A percentile compares a stretch with the other conserved stretches of the same genome.
These are phyloP conservation scores for Leucophora obtusa DNA, from an alignment of 2,888 invertebrate species.

Conservation along the genomic window DNA sequence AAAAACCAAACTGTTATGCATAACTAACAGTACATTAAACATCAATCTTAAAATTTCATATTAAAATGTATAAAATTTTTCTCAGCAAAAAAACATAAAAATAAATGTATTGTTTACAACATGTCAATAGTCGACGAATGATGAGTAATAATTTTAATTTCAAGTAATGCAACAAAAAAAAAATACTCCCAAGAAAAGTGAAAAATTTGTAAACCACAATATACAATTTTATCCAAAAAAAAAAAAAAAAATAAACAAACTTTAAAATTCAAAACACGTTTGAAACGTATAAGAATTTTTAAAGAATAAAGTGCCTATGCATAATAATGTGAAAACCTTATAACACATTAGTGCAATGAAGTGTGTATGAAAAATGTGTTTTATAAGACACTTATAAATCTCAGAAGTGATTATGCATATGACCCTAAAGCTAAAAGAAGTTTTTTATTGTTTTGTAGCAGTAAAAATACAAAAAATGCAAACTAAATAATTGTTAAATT, in stretches of 20 bases:
- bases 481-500: not conserved
- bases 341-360: no score
- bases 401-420: no score
- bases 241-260: not conserved
- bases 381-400: no score
- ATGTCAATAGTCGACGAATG: not conserved
- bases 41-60: conserved; percentile 2
- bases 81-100: conserved; percentile 8
- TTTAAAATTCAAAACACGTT: conserved; percentile 41
- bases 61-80: not conserved
- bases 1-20: not conserved
- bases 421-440: no score
- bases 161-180: conserved; percentile 16
- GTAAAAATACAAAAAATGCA: not conserved
- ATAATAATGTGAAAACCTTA: no score
- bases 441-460: not conserved
- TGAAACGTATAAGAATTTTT: not conserved
- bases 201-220: conserved; percentile 16
- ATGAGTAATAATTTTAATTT: conserved; percentile 38
- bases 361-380: no score
- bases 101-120: conserved; percentile 51
- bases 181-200: conserved; percentile 30
- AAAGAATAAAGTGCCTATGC: not conserved
- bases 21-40: not conserved
- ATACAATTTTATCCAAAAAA: not conserved